Evolutionary conservation across 2,888 invertebrate genomes (phyloP).

Genomic region (Lomographa bimaculata): DNA sequence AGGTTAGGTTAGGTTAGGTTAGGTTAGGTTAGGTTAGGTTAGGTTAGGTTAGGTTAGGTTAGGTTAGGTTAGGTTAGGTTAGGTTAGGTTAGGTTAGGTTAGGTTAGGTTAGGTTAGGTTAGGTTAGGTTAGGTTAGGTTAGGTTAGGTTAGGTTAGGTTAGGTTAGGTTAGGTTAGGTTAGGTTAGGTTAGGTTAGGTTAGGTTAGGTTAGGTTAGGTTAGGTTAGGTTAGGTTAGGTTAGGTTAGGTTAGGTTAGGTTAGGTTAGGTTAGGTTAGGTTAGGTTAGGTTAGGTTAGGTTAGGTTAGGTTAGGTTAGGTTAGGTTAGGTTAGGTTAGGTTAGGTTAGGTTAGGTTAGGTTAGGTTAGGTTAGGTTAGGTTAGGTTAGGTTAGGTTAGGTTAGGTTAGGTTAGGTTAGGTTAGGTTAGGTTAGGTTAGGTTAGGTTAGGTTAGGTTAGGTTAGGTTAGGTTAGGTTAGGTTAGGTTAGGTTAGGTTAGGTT

Average conservation of each 20-base stretch:
- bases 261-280: constrained; percentile 13
- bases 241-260: constrained; percentile 11
- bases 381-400: constrained; percentile 13
- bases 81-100: constrained; percentile 9
- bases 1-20: no score
- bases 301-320: constrained; percentile 6
- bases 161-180: constrained; percentile 6
- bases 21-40: no score
- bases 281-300: constrained; percentile 10
- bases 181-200: constrained; percentile 11
- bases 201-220: constrained; percentile 12
- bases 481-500: constrained; percentile 14
- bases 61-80: constrained; percentile 11
- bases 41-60: no score
- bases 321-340: constrained; percentile 10
- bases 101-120: constrained; percentile 10
- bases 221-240: constrained; percentile 12
- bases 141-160: constrained; percentile 12
- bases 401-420: constrained; percentile 14
- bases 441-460: constrained; percentile 13
- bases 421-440: constrained; percentile 13
- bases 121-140: constrained; percentile 12
- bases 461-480: constrained; percentile 13
- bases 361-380: constrained; percentile 13
- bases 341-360: constrained; percentile 12